phyloP scores from a whole-genome alignment of 2,113 vertebrate species.

The Excalfactoria chinensis region DNA sequence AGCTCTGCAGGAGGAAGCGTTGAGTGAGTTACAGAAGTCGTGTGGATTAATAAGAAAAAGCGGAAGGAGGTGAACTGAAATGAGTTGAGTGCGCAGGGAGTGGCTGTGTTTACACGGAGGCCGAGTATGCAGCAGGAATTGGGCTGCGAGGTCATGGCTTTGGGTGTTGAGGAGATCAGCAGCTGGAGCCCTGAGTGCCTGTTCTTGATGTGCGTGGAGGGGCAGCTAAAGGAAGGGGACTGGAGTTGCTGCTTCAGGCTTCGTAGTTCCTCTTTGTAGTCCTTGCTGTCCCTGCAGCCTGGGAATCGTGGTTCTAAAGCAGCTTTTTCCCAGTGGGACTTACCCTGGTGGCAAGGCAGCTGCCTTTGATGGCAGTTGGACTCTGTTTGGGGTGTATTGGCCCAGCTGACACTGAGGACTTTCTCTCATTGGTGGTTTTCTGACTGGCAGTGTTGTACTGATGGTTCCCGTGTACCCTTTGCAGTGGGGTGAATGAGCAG shows the following conservation, averaged over 20 bases:
- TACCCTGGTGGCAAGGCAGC: background rate
- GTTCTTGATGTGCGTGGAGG: background rate
- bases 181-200: rapidly evolving
- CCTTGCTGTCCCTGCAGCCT: background rate
- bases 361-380: rapidly evolving
- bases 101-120: rapidly evolving
- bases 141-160: background rate
- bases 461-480: rapidly evolving
- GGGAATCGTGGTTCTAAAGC: rapidly evolving
- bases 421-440: background rate
- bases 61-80: background rate
- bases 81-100: rapidly evolving
- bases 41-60: constrained; percentile 2
- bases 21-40: background rate
- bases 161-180: background rate
- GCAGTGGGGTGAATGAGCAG: background rate
- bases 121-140: rapidly evolving
- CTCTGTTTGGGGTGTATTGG: rapidly evolving
- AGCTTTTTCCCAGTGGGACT: background rate
- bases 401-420: background rate
- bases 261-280: background rate
- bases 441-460: rapidly evolving
- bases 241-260: rapidly evolving
- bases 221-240: background rate
- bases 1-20: background rate